Base-by-base conservation (phyloP, 2,888 invertebrate species). In the Leistus spinibarbis region DNA sequence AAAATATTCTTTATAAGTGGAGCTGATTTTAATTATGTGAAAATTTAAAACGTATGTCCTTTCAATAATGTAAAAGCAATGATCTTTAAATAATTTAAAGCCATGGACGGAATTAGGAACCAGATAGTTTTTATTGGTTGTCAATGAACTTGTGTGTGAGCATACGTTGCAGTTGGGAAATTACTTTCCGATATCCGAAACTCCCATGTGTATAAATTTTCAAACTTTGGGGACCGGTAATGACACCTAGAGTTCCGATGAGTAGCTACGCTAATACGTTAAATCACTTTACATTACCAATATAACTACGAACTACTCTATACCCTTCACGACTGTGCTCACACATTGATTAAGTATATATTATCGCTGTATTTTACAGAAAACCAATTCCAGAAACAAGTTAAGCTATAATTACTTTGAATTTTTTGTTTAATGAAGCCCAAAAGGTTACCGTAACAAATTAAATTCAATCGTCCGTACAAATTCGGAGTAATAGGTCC, bases 111-210 rank as follows among this genome's bases (percentile, higher is more conserved):
- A n/a, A n/a, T n/a, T n/a, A n/a, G n/a, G n/a, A n/a, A n/a, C n/a
- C n/a, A n/a, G n/a, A n/a, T 73, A 60, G 40, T 60, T 67, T 67
- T 67, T 73, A 67, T 72, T 73, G 60, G 20, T 60, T 19, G 17
- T n/a, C 19, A 19, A 19, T 19, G 7, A 60, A 13, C 2, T 10
- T 20, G 17, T 17, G n/a, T 10, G 17, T 57, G 57, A 7, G 64
- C 24, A n/a, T n/a, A n/a, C n/a, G 64, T 60, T 16, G 7, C 60
- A 1, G 23, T 64, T 64, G 24, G 19, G 27, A 67, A 73, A 73
- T 73, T 67, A 62, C 40, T 73, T 73, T 73, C 73, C 67, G 67
- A 67, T 73, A 73, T 67, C 67, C 66, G 62, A 66, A 72, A 72
- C 23, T 65, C 27, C 23, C n/a, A 24, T 54, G 23, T 54, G 65